Evolutionary conservation across 2,888 invertebrate species (phyloP), one percentile per base, ranked within the genome.

Genomic region (Onthophagus sagittarius): DNA sequence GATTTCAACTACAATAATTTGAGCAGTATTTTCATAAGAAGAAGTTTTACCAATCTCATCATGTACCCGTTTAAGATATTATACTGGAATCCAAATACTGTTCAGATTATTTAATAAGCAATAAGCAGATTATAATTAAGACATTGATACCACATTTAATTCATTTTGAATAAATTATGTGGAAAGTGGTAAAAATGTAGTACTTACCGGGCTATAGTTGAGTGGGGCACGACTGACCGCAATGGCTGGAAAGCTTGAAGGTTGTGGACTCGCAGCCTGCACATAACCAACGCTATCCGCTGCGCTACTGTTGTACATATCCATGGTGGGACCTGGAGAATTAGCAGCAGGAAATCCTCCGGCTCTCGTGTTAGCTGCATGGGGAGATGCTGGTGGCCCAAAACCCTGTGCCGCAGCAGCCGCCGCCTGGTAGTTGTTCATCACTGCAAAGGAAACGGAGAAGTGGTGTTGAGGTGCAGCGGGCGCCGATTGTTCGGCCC

Each of bases 201-300:
- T 78, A 90, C 94, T 92, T 89, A 95, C 95, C 90, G 95, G 95
- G 90, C 93, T 95, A 88, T 95, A 95, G 89, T 94, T 95, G 88
- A 95, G 92, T 87, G 95, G 94, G 84, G 95, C 95, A 85, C 95
- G 94, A 90, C 94, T 95, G 84, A 96, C 95, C 82, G 95, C 95
- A 86, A 96, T 95, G 81, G 94, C 93, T 84, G 96, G 96, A 88
- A 97, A 97, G 83, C 95, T 95, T 84, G 96, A 94, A 81, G 97
- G 97, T 88, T 98, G 98, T 82, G 98, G 97, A 88, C 96, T 97
- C 81, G 97, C 96, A 82, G 97, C 97, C 89, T 97, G 97, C 85
- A 97, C 96, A 87, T 97, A 98, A 85, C 96, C 95, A 80, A 89
- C 88, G 84, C 93, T 94, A 84, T 95, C 96, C 77, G 88, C 89